Conservation (phyloP, 2,888 invertebrate species). For the Lobophora halterata region DNA sequence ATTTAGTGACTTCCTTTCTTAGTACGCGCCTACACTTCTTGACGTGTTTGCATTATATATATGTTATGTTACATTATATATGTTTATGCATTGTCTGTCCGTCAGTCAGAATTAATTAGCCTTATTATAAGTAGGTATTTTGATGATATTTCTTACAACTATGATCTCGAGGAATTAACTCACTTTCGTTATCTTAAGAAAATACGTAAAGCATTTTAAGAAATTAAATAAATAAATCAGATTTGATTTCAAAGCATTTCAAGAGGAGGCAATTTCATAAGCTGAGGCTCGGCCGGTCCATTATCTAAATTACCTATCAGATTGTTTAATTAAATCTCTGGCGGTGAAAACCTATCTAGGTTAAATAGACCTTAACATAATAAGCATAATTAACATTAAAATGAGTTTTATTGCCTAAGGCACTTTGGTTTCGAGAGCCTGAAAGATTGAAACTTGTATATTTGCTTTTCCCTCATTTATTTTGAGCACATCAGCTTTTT, state of each 20-base stretch:
- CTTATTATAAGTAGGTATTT: slow-evolving; percentile 8
- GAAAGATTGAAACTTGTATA: no score
- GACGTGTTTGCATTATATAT: no score
- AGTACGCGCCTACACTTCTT: no score
- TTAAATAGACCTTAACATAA: slow-evolving; percentile 9
- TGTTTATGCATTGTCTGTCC: no score
- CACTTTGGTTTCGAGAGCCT: slow-evolving; percentile 1
- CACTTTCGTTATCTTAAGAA: slow-evolving; percentile 1
- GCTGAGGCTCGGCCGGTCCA: slow-evolving; percentile 44
- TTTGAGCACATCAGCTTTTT: no score
- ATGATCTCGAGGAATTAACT: neutral
- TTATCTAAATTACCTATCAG: slow-evolving; percentile 62
- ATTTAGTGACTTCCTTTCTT: no score
- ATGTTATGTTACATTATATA: no score
- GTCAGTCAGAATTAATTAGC: no score
- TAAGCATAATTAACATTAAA: slow-evolving; percentile 6
- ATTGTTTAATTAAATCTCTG: slow-evolving; percentile 53
- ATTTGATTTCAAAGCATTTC: slow-evolving; percentile 34
- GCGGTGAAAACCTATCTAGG: slow-evolving; percentile 21
- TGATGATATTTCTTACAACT: neutral
- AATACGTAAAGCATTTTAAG: slow-evolving; percentile 12
- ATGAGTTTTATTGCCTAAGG: slow-evolving; percentile 2
- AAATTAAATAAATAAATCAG: slow-evolving; percentile 20
- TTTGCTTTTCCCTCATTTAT: no score
- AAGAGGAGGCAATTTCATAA: slow-evolving; percentile 51